Evolutionary conservation across 1,140 invertebrate species (phyloP).

Genomic region (Microplitis demolitor): DNA sequence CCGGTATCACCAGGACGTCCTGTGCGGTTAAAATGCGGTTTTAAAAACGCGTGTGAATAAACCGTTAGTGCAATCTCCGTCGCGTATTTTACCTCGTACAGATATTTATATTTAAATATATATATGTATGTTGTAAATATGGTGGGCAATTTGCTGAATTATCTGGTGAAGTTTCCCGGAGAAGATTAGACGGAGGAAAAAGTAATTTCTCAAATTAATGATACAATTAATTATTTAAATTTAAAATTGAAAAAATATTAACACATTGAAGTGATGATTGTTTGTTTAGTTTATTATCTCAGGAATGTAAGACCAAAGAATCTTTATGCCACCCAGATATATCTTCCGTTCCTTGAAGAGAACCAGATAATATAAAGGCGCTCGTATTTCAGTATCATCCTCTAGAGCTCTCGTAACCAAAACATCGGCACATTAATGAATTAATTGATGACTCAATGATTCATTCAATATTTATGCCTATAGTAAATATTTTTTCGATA

Average conservation of each 20-base stretch:
- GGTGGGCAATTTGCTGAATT: not conserved
- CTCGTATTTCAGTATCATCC: too few relatives aligned
- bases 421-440: too few relatives aligned
- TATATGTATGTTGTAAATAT: not conserved
- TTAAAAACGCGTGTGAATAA: constrained; percentile 34
- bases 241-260: too few relatives aligned
- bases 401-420: too few relatives aligned
- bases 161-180: not conserved
- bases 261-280: too few relatives aligned
- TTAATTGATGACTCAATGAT: too few relatives aligned
- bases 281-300: not conserved
- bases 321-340: constrained; percentile 16
- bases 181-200: not conserved
- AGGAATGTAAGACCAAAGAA: not conserved
- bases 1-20: constrained; percentile 51
- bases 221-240: not conserved
- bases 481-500: too few relatives aligned
- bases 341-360: too few relatives aligned
- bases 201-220: not conserved
- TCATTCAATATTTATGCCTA: too few relatives aligned
- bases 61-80: constrained; percentile 37
- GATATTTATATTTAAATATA: not conserved
- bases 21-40: constrained; percentile 47
- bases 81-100: constrained; percentile 22
- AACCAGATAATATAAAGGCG: too few relatives aligned